Evolutionary conservation across 2,797 vertebrate species (phyloP).

Genomic region (Poliocrania exsul): DNA sequence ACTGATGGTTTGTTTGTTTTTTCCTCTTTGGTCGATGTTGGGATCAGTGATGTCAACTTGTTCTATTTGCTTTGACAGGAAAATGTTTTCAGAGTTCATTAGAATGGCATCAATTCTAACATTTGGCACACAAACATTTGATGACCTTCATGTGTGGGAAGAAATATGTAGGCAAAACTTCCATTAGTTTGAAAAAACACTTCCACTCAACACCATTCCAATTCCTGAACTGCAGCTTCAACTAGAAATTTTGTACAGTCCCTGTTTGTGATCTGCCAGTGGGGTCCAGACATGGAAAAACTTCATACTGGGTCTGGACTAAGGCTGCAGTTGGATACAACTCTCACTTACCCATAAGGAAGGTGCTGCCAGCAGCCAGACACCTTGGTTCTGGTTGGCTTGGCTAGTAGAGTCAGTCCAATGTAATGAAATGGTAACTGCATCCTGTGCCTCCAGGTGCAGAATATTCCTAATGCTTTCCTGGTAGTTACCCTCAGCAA

Average conservation of each 20-base stretch:
- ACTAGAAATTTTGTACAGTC: background rate
- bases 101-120: constrained; percentile 71
- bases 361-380: background rate
- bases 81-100: constrained; percentile 75
- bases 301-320: background rate
- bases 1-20: constrained; percentile 68
- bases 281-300: background rate
- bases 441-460: background rate
- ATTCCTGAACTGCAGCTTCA: background rate
- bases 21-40: constrained; percentile 60
- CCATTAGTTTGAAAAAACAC: constrained; percentile 65
- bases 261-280: background rate
- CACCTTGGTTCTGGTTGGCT: background rate
- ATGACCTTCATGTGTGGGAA: constrained; percentile 69
- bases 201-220: background rate
- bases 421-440: background rate
- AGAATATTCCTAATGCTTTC: background rate
- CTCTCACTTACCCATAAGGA: background rate
- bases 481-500: background rate
- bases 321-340: background rate
- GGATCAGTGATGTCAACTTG: constrained; percentile 70
- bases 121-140: constrained; percentile 63
- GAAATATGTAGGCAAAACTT: constrained; percentile 71
- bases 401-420: background rate
- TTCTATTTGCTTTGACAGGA: constrained; percentile 71